Evolutionary conservation across 92 coral and sea anemone species (phyloP), one percentile per base, ranked within the genome.

Genomic region (Epizoanthus scotinus): DNA sequence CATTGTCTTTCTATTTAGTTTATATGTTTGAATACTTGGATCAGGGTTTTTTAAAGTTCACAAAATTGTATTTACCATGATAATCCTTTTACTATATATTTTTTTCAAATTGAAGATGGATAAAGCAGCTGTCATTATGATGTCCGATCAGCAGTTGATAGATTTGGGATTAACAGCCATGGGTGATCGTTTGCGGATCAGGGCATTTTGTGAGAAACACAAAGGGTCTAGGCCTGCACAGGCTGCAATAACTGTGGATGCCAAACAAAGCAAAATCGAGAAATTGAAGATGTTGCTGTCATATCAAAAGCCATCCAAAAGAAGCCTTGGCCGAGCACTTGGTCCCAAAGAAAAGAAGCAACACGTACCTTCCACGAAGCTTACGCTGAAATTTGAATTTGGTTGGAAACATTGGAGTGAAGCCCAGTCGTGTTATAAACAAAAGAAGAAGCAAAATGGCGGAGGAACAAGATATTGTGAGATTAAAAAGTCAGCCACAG

Each of bases 111-210:
- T 71, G 24, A 15, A 71, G 78, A 49, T 71, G 19, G 78, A 71
- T 49, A 71, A 71, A 71, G 25, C 38, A 20, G 21, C 78, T 5
- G 78, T 71, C 61, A 57, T 6, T 19, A 3, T 40, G 31, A 71
- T 71, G 59, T 15, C 78, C 19, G 61, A 44, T 19, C 52, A 47
- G 3, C 78, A 71, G 21, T 25, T 71, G n/a, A 44, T 26, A 71
- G 78, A 71, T 26, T 71, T 71, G n/a, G 62, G 78, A 27, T n/a
- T 50, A 38, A 47, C 53, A 20, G 59, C 78, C 52, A 21, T 71
- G 78, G 78, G 78, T 40, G 59, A 71, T 31, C 62, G 59, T 34
- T 47, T 71, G 78, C 29, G 62, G 25, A 31, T 50, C 54, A 57
- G 63, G 0, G 78, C 15, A 61, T 71, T 71, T n/a, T 71, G 78